A percentile compares a stretch with the other conserved stretches of the same genome.
Conservation (phyloP, 2,888 invertebrate species). For the Ischnus inquisitorius region DNA sequence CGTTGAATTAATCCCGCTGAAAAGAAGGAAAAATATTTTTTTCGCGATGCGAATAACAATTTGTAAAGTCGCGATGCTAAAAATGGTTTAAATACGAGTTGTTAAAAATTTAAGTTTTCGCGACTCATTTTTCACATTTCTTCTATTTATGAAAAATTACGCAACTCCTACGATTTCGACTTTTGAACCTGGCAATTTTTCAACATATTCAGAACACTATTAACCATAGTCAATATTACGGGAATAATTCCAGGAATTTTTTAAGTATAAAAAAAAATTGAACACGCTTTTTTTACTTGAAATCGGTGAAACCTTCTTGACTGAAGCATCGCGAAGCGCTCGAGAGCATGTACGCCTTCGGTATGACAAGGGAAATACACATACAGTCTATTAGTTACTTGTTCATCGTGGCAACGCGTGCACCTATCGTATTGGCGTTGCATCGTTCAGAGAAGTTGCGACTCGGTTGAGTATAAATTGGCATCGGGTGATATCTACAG, state of each 20-base stretch:
- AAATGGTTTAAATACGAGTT: no score
- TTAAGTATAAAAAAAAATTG: not conserved
- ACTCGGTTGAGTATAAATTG: slow-evolving; percentile 67
- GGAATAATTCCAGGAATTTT: not conserved
- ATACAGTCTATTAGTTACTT: slow-evolving; percentile 20
- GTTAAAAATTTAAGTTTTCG: no score
- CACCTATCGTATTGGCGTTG: slow-evolving; percentile 48
- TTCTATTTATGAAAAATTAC: no score
- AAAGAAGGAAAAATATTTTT: not conserved
- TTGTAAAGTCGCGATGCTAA: no score
- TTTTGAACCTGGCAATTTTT: no score
- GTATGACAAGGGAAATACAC: slow-evolving; percentile 11
- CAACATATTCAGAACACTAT: no score
- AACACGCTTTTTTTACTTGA: not conserved
- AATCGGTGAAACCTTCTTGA: slow-evolving; percentile 4
- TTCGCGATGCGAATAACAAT: not conserved
- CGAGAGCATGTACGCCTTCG: slow-evolving; percentile 12
- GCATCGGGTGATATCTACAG: slow-evolving; percentile 59
- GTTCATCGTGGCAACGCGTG: slow-evolving; percentile 49
- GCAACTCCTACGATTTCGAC: no score
- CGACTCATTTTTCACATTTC: no score
- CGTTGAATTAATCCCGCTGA: not conserved
- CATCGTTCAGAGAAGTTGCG: slow-evolving; percentile 53
- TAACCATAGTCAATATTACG: no score
- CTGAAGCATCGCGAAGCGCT: slow-evolving; percentile 26